These are phyloP conservation scores for Stegostoma tigrinum DNA, from an alignment of 2,113 vertebrate species.

Conservation along the genomic window DNA sequence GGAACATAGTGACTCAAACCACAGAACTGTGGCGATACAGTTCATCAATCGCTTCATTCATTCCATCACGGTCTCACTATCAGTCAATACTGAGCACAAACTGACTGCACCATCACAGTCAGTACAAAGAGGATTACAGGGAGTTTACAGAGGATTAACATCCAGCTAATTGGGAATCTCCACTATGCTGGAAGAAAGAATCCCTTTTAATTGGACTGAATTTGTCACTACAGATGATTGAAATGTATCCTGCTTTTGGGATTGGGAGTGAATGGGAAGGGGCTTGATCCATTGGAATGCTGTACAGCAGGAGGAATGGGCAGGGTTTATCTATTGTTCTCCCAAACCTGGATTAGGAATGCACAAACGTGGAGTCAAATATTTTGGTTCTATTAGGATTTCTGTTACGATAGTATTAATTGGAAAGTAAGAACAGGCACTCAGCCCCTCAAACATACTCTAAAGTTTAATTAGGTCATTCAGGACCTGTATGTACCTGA, in stretches of 20 bases:
- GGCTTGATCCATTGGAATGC: neutral
- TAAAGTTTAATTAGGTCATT: no score
- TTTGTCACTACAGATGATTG: no score
- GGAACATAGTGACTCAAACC: neutral
- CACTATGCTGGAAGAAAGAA: neutral
- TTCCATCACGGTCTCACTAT: neutral
- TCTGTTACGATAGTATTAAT: neutral
- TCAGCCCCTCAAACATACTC: neutral
- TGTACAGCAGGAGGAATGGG: no score
- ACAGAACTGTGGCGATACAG: neutral
- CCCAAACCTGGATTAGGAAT: no score
- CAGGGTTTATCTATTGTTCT: no score
- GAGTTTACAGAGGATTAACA: neutral
- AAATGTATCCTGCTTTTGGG: neutral
- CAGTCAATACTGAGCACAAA: neutral
- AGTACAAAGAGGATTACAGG: neutral
- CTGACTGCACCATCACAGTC: neutral
- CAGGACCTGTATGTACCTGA: neutral
- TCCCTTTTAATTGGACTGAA: neutral
- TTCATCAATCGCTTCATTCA: neutral
- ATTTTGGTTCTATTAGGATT: neutral
- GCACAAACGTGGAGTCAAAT: no score
- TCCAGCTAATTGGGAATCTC: constrained; percentile 15
- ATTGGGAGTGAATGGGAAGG: neutral
- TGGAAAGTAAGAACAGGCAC: neutral